Base-by-base conservation (phyloP, 2,888 invertebrate genomes). In the Meiosimyza platycephala region DNA sequence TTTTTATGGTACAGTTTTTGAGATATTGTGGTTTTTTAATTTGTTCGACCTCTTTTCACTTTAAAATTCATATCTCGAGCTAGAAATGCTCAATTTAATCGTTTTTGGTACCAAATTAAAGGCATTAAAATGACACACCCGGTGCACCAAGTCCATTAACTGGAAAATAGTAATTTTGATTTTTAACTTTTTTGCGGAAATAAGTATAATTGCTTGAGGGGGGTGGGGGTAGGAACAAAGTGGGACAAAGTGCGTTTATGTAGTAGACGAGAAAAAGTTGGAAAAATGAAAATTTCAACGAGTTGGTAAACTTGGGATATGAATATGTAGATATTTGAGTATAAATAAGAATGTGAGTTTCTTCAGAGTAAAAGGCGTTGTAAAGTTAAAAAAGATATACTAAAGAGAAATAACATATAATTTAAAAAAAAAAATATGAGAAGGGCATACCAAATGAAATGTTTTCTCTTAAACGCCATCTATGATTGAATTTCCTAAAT, bases 101-200 rank as follows among this genome's bases (percentile, higher is more conserved):
- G n/a, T n/a, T n/a, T n/a, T n/a, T n/a, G n/a, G n/a, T n/a, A n/a
- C n/a, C n/a, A n/a, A n/a, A n/a, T n/a, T n/a, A n/a, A n/a, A n/a
- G n/a, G n/a, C n/a, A n/a, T n/a, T n/a, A n/a, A 88, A 96, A 96
- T 80, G 95, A 89, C 75, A 97, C 95, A 79, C 96, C 95, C 74
- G 93, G 93, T 81, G 94, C 94, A 87, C 95, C 95, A 90, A 92
- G 78, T 50, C 87, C 87, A 79, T 87, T 87, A 67, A 87, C 87
- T 86, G 79, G 59, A 75, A 76, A 72, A 62, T 74, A 71, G 64
- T 71, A 75, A 72, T 75, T 76, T 71, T 74, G 76, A 75, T 75
- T 76, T 76, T 76, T 76, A 76, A 75, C 76, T 76, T 76, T 75
- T 76, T 69, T 63, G 72, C 67, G 71, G 71, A 67, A 71, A 63